phyloP scores from a whole-genome alignment of 2,888 invertebrate species.

The Pecten maximus region DNA sequence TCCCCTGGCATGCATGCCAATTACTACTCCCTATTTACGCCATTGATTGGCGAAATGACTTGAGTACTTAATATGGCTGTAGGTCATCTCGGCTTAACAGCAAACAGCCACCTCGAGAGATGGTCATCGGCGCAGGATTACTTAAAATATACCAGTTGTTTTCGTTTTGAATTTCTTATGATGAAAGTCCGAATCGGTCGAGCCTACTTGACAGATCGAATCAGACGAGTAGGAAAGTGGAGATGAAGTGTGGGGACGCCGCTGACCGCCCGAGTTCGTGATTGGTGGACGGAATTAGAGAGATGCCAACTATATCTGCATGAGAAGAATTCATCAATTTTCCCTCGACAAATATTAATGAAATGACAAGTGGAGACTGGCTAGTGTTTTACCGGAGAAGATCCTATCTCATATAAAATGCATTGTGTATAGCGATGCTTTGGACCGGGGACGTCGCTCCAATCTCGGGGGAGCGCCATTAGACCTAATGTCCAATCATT shows the following conservation, averaged over 20 bases:
- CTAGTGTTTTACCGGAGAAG: slow-evolving; percentile 19
- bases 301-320: slow-evolving; percentile 36
- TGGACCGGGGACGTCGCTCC: neutral
- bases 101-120: slow-evolving; percentile 30
- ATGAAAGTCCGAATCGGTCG: neutral
- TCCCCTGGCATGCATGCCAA: slow-evolving; percentile 48
- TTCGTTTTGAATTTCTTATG: slow-evolving; percentile 28
- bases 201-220: slow-evolving; percentile 13
- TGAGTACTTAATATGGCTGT: slow-evolving; percentile 39
- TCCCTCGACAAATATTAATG: slow-evolving; percentile 46
- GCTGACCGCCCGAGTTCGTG: neutral
- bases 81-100: slow-evolving; percentile 20
- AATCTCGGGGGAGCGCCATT: neutral
- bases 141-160: slow-evolving; percentile 22
- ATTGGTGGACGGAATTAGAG: neutral
- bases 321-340: slow-evolving; percentile 51
- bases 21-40: slow-evolving; percentile 42
- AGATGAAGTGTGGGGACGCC: neutral
- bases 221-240: neutral
- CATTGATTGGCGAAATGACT: slow-evolving; percentile 48
- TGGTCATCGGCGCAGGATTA: slow-evolving; percentile 9
- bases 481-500: slow-evolving; percentile 14
- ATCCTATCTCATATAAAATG: slow-evolving; percentile 21
- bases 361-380: slow-evolving; percentile 20
- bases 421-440: slow-evolving; percentile 20